Evolutionary conservation across 2,113 vertebrate species (phyloP).

Genomic region (Microtus ochrogaster): DNA sequence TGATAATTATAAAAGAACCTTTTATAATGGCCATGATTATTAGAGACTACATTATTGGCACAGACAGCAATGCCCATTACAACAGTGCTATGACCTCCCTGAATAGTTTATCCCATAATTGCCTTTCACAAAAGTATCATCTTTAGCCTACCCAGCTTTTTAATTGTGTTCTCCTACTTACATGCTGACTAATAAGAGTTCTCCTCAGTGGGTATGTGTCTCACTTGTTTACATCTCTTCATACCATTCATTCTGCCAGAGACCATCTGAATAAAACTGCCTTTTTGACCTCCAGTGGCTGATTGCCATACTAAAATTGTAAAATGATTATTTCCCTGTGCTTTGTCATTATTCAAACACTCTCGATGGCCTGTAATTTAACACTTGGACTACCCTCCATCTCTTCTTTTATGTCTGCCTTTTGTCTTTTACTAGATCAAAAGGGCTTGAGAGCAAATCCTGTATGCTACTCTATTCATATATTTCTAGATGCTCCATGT

Average conservation of each 20-base stretch:
- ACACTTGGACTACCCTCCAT: neutral
- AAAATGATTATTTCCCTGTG: neutral
- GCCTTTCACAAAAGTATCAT: constrained; percentile 11
- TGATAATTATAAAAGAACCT: constrained; percentile 12
- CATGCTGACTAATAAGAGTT: constrained; percentile 38
- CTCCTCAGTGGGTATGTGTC: neutral
- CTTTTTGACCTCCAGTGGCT: neutral
- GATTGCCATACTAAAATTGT: neutral
- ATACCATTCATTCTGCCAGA: neutral
- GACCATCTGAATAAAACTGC: neutral
- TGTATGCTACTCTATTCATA: neutral
- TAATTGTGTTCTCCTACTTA: constrained; percentile 25
- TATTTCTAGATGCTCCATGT: neutral
- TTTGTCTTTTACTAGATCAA: neutral
- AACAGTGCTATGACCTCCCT: constrained; percentile 23
- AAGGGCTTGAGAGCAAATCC: neutral
- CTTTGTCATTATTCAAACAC: neutral
- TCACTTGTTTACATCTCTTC: constrained; percentile 45
- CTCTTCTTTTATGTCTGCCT: neutral
- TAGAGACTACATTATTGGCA: constrained; percentile 26
- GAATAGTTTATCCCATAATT: constrained; percentile 45
- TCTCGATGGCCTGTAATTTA: neutral
- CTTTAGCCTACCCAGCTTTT: neutral
- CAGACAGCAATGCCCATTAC: constrained; percentile 19
- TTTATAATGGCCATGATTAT: constrained; percentile 26